Percentiles rank a stretch among this genome's conserved stretches.
Conservation (phyloP, 2,113 vertebrate genomes). For the Hystrix cristata region DNA sequence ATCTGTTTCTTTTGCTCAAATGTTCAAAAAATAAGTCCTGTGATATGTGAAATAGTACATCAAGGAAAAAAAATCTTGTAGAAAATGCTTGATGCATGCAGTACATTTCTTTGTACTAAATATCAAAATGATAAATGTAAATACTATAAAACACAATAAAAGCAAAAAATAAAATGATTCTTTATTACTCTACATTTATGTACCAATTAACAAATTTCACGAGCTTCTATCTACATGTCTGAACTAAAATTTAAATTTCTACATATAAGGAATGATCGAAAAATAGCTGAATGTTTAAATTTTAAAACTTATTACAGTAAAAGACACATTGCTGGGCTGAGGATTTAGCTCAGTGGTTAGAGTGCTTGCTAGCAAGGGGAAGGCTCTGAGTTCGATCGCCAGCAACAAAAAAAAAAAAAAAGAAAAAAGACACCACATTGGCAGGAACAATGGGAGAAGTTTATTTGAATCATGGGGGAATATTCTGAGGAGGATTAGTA, state of each 20-base stretch:
- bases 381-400: too few species aligned
- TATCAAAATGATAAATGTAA: constrained; percentile 85
- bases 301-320: not conserved
- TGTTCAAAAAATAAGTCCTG: constrained; percentile 83
- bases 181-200: constrained; percentile 32
- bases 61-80: constrained; percentile 78
- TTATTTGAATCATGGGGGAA: not conserved
- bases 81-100: constrained; percentile 87
- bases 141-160: constrained; percentile 84
- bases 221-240: constrained; percentile 36
- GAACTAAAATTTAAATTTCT: constrained; percentile 56
- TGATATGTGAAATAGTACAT: constrained; percentile 86
- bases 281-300: not conserved
- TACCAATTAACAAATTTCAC: constrained; percentile 46
- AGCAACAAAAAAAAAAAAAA: too few species aligned
- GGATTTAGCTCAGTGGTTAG: too few species aligned
- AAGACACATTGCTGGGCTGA: not conserved
- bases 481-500: not conserved
- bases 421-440: too few species aligned
- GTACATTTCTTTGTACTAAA: constrained; percentile 85
- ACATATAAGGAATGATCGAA: not conserved
- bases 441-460: not conserved
- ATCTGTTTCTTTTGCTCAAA: constrained; percentile 83
- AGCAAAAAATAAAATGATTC: constrained; percentile 57
- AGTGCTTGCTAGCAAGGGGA: too few species aligned